Evolutionary conservation across 2,113 vertebrate species (phyloP).

Genomic region (Lates calcarifer): DNA sequence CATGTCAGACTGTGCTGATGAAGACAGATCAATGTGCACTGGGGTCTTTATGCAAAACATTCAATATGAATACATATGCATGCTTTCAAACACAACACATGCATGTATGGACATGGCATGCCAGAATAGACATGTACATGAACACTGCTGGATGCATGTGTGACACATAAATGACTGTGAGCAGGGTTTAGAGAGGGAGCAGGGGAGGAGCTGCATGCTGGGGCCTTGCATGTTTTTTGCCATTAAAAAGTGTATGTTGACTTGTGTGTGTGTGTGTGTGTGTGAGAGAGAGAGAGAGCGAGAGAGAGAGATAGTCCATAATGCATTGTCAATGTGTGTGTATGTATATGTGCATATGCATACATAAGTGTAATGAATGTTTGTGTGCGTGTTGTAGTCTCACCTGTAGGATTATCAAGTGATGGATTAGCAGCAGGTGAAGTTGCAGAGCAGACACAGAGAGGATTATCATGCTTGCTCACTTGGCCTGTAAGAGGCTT

Average conservation of each 20-base stretch:
- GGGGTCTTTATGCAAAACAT: slow-evolving; percentile 2
- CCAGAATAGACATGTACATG: slow-evolving; percentile 54
- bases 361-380: slow-evolving; percentile 26
- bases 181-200: slow-evolving; percentile 16
- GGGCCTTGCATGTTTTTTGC: slow-evolving; percentile 46
- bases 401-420: slow-evolving; percentile 76
- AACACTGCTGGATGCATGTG: slow-evolving; percentile 61
- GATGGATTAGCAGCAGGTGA: slow-evolving; percentile 82
- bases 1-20: slow-evolving; percentile 21
- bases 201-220: slow-evolving; percentile 63
- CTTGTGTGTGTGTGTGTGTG: not conserved
- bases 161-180: slow-evolving; percentile 10
- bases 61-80: slow-evolving; percentile 40
- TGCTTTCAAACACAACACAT: slow-evolving; percentile 43
- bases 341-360: slow-evolving; percentile 12
- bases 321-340: slow-evolving; percentile 21
- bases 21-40: slow-evolving; percentile 12
- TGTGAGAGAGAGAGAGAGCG: too few relatives aligned
- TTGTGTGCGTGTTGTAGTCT: slow-evolving; percentile 37
- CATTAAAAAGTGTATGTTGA: slow-evolving; percentile 24
- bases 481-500: slow-evolving; percentile 78
- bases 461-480: slow-evolving; percentile 77
- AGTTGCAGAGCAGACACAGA: slow-evolving; percentile 84
- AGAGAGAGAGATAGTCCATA: too few relatives aligned
- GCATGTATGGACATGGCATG: slow-evolving; percentile 58